phyloP scores from a whole-genome alignment of 2,113 vertebrate species.

The Dissostichus mawsoni region DNA sequence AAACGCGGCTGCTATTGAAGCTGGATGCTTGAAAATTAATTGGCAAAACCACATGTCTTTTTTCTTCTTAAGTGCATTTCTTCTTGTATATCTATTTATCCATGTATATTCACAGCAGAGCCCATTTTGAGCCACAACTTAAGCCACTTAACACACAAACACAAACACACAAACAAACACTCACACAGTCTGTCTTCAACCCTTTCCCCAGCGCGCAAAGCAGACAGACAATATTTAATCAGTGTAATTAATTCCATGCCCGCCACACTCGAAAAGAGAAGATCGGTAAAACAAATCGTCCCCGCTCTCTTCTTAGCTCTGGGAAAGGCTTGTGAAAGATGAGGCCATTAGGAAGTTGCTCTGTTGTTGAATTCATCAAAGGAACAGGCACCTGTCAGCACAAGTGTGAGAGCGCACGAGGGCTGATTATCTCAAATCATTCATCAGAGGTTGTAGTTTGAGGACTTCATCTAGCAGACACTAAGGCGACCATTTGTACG shows the following conservation, averaged over 20 bases:
- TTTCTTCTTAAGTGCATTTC: conserved; percentile 33
- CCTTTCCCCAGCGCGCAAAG: conserved; percentile 44
- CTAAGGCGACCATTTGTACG: conserved; percentile 9
- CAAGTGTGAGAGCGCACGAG: conserved; percentile 11
- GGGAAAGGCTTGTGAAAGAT: conserved; percentile 76
- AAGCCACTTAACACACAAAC: conserved; percentile 22
- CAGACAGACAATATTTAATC: conserved; percentile 83
- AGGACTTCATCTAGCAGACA: conserved; percentile 19
- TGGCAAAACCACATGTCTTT: conserved; percentile 18
- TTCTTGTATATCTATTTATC: conserved; percentile 41
- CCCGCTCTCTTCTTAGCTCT: conserved; percentile 78
- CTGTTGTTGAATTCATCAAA: conserved; percentile 72
- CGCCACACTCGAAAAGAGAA: conserved; percentile 76
- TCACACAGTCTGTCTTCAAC: conserved; percentile 47
- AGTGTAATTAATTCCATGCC: conserved; percentile 82
- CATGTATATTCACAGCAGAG: conserved; percentile 51
- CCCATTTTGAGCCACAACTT: conserved; percentile 50
- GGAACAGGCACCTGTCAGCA: conserved; percentile 55
- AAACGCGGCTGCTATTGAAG: conserved; percentile 20
- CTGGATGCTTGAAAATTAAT: conserved; percentile 5
- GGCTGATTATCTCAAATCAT: conserved; percentile 64
- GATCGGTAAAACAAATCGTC: conserved; percentile 82
- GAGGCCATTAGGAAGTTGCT: conserved; percentile 70
- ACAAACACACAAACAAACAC: conserved; percentile 1
- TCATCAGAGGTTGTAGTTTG: conserved; percentile 61